Conservation (phyloP, 2,797 vertebrate genomes). For the Selene dorsalis region DNA sequence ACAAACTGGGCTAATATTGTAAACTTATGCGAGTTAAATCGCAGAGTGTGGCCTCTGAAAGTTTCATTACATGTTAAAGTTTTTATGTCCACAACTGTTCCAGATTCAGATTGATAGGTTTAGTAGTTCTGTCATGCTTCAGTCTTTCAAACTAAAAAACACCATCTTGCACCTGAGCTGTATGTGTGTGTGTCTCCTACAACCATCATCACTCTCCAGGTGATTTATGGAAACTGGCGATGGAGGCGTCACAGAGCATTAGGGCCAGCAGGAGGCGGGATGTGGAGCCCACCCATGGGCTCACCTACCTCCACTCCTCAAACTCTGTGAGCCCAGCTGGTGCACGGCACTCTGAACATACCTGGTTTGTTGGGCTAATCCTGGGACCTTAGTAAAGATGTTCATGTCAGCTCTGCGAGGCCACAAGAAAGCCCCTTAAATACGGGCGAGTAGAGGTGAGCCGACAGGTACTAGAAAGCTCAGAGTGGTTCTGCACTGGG, state of each 20-base stretch:
- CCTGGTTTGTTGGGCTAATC: slow-evolving; percentile 87
- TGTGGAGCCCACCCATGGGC: slow-evolving; percentile 8
- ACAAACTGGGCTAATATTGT: background rate
- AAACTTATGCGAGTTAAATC: background rate
- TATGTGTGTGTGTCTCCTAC: slow-evolving; percentile 22
- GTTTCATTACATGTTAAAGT: background rate
- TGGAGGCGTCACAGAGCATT: slow-evolving; percentile 29
- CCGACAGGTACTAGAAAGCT: slow-evolving; percentile 77
- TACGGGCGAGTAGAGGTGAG: slow-evolving; percentile 72
- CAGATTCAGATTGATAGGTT: background rate
- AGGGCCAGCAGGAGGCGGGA: slow-evolving; percentile 35
- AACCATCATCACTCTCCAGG: slow-evolving; percentile 30
- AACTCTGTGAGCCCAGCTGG: slow-evolving; percentile 4
- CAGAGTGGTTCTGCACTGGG: slow-evolving; percentile 75
- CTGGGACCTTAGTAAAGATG: slow-evolving; percentile 87
- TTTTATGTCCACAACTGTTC: background rate
- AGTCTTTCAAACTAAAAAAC: background rate
- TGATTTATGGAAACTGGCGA: slow-evolving; percentile 52
- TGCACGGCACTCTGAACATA: slow-evolving; percentile 72
- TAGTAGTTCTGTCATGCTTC: background rate
- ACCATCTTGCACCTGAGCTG: background rate
- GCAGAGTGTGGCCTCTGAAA: background rate
- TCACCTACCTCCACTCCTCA: slow-evolving; percentile 13
- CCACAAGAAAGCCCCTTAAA: slow-evolving; percentile 82
- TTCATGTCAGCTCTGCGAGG: slow-evolving; percentile 86